phyloP scores from a whole-genome alignment of 2,113 vertebrate genomes.

The Spermophilus dauricus region DNA sequence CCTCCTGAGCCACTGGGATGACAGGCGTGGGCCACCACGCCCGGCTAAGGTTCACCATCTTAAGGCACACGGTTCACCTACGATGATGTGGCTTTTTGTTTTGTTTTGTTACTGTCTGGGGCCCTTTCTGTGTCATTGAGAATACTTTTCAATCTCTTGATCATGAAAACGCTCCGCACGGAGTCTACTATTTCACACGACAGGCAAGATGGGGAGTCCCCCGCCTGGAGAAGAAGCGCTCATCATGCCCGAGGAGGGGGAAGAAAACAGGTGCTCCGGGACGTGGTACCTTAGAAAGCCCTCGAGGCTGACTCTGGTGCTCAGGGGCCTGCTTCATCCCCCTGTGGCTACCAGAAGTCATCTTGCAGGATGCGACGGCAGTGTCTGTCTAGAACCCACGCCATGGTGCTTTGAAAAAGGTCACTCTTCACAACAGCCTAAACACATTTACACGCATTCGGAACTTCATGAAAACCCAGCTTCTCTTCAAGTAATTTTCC shows the following conservation, averaged over 20 bases:
- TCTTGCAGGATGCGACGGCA: neutral
- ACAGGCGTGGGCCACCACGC: too few relatives aligned
- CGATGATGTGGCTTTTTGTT: constrained; percentile 50
- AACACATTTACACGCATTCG: constrained; percentile 81
- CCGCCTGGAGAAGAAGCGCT: neutral
- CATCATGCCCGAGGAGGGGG: neutral
- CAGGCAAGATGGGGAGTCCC: neutral
- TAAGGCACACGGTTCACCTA: constrained; percentile 88
- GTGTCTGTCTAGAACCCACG: constrained; percentile 55
- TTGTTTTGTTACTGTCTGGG: constrained; percentile 52
- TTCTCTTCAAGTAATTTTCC: constrained; percentile 89
- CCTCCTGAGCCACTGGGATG: too few relatives aligned
- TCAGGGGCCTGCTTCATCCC: constrained; percentile 76
- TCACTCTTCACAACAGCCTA: constrained; percentile 79
- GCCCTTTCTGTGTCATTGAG: constrained; percentile 75
- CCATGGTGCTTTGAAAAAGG: constrained; percentile 80
- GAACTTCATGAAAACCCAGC: constrained; percentile 82
- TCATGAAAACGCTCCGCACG: neutral
- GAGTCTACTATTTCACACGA: neutral
- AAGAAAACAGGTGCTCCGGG: constrained; percentile 64
- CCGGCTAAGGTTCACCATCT: constrained; percentile 81
- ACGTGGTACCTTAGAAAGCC: constrained; percentile 81
- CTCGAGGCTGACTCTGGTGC: constrained; percentile 74
- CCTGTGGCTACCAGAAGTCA: constrained; percentile 72
- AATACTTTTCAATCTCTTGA: constrained; percentile 68